Conservation (phyloP, 1,140 invertebrate species). For the Zophobas atratus region DNA sequence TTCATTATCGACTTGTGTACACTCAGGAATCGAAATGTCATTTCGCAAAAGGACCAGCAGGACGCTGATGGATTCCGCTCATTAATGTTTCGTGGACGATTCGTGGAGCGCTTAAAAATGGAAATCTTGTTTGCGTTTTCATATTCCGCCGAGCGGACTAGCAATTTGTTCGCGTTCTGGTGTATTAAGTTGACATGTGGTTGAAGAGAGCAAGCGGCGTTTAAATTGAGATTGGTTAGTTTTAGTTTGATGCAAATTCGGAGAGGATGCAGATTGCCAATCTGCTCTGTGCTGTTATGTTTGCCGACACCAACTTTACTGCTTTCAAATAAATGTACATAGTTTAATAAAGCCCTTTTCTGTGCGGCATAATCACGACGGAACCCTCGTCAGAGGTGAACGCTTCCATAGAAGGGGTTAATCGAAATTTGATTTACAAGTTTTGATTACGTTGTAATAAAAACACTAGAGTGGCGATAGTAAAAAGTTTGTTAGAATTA, state of each 20-base stretch:
- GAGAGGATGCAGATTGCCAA: constrained; percentile 38
- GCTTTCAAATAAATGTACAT: constrained; percentile 25
- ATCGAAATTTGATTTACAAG: too few relatives aligned
- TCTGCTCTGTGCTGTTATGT: constrained; percentile 16
- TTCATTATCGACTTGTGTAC: constrained; percentile 15
- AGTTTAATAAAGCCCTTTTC: constrained; percentile 19
- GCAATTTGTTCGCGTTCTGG: constrained; percentile 18
- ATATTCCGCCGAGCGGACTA: background rate
- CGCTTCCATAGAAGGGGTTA: too few relatives aligned
- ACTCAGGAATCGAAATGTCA: background rate
- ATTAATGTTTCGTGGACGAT: background rate
- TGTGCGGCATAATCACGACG: background rate
- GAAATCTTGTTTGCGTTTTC: background rate
- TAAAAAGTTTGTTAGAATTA: too few relatives aligned
- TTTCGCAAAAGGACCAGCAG: background rate
- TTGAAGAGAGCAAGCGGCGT: constrained; percentile 35
- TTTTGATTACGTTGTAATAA: too few relatives aligned
- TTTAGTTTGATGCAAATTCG: constrained; percentile 48
- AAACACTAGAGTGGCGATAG: too few relatives aligned
- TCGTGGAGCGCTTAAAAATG: background rate
- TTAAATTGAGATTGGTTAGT: constrained; percentile 51
- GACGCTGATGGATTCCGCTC: background rate
- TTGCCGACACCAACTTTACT: constrained; percentile 11
- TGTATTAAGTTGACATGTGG: constrained; percentile 45
- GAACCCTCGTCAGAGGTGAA: background rate